Conservation (phyloP, 2,797 vertebrate species). For the Helicolenus hilgendorfi region DNA sequence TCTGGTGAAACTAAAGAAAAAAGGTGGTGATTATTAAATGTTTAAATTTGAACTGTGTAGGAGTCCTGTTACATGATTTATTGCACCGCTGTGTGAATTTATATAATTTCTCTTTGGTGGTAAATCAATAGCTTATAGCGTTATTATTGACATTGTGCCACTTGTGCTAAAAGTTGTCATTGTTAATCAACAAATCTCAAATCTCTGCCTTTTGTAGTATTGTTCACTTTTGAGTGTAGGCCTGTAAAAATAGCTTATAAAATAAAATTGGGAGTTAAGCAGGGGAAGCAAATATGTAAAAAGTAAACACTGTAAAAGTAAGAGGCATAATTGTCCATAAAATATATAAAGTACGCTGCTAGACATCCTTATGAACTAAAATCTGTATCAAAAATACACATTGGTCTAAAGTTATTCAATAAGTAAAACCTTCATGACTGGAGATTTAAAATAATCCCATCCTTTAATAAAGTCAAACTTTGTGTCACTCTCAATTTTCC, state of each 20-base stretch:
- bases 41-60: background rate
- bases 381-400: conserved; percentile 61
- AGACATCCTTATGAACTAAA: conserved; percentile 12
- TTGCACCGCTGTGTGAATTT: background rate
- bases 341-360: conserved; percentile 26
- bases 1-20: background rate
- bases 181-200: conserved; percentile 8
- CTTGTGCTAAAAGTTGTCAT: background rate
- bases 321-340: conserved; percentile 9
- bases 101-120: conserved; percentile 60
- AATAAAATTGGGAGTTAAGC: conserved; percentile 10
- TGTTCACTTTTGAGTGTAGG: background rate
- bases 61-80: background rate
- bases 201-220: conserved; percentile 13
- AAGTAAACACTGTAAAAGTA: conserved; percentile 12
- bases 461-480: conserved; percentile 11
- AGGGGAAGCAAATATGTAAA: background rate
- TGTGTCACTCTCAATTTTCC: background rate
- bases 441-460: conserved; percentile 40
- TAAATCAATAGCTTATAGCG: conserved; percentile 55
- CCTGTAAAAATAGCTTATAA: conserved; percentile 50
- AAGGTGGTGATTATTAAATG: background rate
- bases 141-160: conserved; percentile 30
- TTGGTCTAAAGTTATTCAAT: conserved; percentile 7
- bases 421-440: conserved; percentile 8